Base-by-base conservation (phyloP, 2,113 vertebrate species). In the Rhinolophus ferrumequinum region DNA sequence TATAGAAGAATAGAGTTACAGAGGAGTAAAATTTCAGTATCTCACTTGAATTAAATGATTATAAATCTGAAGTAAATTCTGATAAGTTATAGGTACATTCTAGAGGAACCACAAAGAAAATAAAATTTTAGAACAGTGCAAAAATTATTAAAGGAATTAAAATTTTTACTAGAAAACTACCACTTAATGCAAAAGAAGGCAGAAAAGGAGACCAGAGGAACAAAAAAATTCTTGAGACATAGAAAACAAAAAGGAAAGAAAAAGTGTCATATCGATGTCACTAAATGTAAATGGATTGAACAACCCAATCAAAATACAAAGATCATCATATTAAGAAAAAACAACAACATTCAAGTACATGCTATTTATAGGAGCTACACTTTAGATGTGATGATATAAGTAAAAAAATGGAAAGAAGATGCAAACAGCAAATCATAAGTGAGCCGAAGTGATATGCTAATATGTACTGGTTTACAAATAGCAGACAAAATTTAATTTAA, bases 61-160 rank as follows among this genome's bases (percentile, higher is more conserved):
- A 22, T 62, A 82, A 82, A n/a, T 89, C 35, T 82, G 56, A 82
- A 94, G 58, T 73, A 73, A 82, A 82, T 88, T 73, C 21, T 54
- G 67, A 12, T 73, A 73, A 33, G 11, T 64, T 54, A 72, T 38
- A 5, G 35, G 8, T 54, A 72, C 70, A 13, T 24, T 64, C 44
- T 35, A 60, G 26, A 80, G 41, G 33, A 88, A 52, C 4, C 33
- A 80, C 64, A 52, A 80, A 88, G 52, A 80, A 87, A 93, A 87
- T 26, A 62, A 44, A 67, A n/a, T 64, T 77, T 73, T 50, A 30
- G 62, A 88, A 75, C 18, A 73, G 16, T 75, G 73, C 58, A 15
- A 41, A 88, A 94, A 73, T 54, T 81, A 54, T 62, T 38, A 73
- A 82, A 84, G 44, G 11, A 73, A 75, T 75, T 73, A 66, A 54